phyloP scores from a whole-genome alignment of 2,888 invertebrate species.

The Nezara viridula region DNA sequence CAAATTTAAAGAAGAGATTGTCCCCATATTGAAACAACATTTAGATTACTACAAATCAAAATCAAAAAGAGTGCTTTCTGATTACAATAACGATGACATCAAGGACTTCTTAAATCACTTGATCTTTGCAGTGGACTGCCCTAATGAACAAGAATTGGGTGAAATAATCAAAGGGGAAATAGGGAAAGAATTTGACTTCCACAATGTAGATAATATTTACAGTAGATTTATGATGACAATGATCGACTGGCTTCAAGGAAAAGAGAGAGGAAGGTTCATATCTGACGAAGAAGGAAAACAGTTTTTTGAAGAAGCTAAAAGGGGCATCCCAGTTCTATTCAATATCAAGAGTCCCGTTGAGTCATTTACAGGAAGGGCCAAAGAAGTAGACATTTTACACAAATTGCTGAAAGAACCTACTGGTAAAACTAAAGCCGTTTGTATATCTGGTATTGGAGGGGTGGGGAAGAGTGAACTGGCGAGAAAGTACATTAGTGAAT shows the following conservation, averaged over 20 bases:
- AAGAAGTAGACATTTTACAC: neutral
- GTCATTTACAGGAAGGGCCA: neutral
- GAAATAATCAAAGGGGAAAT: neutral
- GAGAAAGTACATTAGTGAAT: slow-evolving; percentile 53
- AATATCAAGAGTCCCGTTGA: neutral
- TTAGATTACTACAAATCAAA: neutral
- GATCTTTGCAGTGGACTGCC: slow-evolving; percentile 37
- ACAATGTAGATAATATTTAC: slow-evolving; percentile 10
- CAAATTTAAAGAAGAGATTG: slow-evolving; percentile 18
- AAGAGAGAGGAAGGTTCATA: slow-evolving; percentile 30
- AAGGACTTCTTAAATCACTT: slow-evolving; percentile 37
- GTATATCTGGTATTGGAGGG: slow-evolving; percentile 60
- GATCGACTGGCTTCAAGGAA: slow-evolving; percentile 42
- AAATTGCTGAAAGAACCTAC: neutral
- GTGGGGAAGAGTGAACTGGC: slow-evolving; percentile 63
- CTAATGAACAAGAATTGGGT: slow-evolving; percentile 25
- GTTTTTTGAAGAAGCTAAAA: slow-evolving; percentile 51
- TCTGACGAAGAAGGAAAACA: neutral
- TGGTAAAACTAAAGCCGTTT: neutral
- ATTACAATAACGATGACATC: neutral
- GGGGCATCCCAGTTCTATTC: slow-evolving; percentile 24
- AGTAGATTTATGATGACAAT: slow-evolving; percentile 27
- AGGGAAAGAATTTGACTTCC: slow-evolving; percentile 39
- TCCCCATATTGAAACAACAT: neutral
- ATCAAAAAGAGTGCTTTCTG: neutral